Evolutionary conservation across 2,113 vertebrate genomes (phyloP).

Genomic region (Lampris incognitus): DNA sequence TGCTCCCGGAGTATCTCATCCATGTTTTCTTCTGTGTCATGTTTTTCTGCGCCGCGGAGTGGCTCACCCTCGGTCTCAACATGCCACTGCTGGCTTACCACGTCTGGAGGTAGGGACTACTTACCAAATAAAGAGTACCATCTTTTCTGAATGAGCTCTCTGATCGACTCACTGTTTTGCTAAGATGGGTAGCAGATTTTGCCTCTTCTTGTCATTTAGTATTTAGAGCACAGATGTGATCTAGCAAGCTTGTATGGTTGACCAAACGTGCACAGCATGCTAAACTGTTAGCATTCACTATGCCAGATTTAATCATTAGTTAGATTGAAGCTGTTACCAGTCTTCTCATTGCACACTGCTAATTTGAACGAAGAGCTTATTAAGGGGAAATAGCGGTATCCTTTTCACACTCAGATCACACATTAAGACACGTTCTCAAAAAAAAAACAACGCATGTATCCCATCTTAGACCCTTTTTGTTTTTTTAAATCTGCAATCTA

Average conservation of each 20-base stretch:
- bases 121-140: too few relatives aligned
- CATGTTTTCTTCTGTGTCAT: slow-evolving; percentile 99
- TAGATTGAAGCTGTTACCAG: too few relatives aligned
- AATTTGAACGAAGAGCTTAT: too few relatives aligned
- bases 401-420: not conserved
- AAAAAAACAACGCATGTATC: too few relatives aligned
- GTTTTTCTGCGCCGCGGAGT: slow-evolving; percentile 98
- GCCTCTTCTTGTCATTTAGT: not conserved
- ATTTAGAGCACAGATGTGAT: too few relatives aligned
- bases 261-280: not conserved
- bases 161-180: not conserved
- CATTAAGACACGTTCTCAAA: too few relatives aligned
- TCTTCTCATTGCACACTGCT: too few relatives aligned
- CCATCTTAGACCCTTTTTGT: too few relatives aligned
- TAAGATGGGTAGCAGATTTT: not conserved
- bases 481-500: slow-evolving; percentile 49
- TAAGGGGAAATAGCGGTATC: too few relatives aligned
- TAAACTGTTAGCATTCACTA: too few relatives aligned
- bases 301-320: too few relatives aligned
- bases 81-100: slow-evolving; percentile 97
- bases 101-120: slow-evolving; percentile 91
- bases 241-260: not conserved
- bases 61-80: slow-evolving; percentile 97
- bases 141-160: not conserved
- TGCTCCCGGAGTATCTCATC: slow-evolving; percentile 99